Percentiles rank a stretch among this genome's conserved stretches.
phyloP scores from a whole-genome alignment of 2,113 vertebrate species.

The Rhodinocichla rosea region DNA sequence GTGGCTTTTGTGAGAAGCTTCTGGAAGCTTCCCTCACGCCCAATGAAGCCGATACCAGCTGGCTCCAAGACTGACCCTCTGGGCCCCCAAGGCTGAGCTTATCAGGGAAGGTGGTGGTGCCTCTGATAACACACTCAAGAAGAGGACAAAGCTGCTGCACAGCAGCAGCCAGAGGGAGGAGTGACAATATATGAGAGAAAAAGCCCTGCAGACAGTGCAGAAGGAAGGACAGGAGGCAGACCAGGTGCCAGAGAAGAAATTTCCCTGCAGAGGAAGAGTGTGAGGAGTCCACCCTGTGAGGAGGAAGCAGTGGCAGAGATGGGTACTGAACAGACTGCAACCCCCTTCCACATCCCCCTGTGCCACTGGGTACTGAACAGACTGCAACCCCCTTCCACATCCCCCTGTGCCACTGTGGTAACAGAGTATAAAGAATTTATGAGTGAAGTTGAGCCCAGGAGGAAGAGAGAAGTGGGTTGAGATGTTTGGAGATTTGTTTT shows the following conservation, averaged over 20 bases:
- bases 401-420: not conserved
- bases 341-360: not conserved
- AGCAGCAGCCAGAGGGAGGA: not conserved
- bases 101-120: rapidly evolving
- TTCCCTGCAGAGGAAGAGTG: not conserved
- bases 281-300: not conserved
- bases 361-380: not conserved
- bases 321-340: not conserved
- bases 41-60: not conserved
- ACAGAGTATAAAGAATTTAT: not conserved
- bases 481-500: not conserved
- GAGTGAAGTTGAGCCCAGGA: not conserved
- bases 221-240: not conserved
- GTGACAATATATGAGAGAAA: not conserved
- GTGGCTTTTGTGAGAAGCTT: not conserved
- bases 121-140: not conserved
- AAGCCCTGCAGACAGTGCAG: not conserved
- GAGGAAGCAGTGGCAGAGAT: not conserved
- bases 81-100: not conserved
- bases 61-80: rapidly evolving
- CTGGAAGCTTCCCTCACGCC: not conserved
- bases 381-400: not conserved
- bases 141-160: not conserved
- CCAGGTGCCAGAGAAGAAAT: not conserved
- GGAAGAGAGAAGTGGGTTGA: not conserved